These are phyloP conservation scores for Hetaerina americana DNA, from an alignment of 1,140 invertebrate genomes.

Conservation along the genomic window DNA sequence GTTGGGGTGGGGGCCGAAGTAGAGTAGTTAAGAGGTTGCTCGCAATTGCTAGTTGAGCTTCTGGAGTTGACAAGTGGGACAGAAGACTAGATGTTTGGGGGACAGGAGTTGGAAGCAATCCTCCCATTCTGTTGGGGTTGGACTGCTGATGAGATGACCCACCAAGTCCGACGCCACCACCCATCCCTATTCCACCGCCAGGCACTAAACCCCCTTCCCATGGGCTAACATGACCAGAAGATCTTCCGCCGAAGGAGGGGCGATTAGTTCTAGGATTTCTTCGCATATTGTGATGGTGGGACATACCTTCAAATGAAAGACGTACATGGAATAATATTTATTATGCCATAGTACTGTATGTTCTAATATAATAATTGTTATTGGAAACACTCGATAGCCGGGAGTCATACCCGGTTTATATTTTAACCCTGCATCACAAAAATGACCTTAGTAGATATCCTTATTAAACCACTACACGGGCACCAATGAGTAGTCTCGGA, in stretches of 20 bases:
- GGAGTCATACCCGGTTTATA: too few relatives aligned
- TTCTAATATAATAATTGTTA: too few relatives aligned
- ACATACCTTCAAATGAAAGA: too few relatives aligned
- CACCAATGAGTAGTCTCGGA: too few relatives aligned
- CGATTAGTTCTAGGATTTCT: not conserved
- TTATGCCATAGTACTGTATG: too few relatives aligned
- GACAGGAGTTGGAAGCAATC: slow-evolving; percentile 28
- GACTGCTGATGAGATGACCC: not conserved
- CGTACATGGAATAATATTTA: not conserved
- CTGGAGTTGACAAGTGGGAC: slow-evolving; percentile 29
- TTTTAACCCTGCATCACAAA: too few relatives aligned
- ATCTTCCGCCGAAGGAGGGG: not conserved
- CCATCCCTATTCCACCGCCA: slow-evolving; percentile 20
- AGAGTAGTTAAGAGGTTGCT: slow-evolving; percentile 34
- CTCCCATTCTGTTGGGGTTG: slow-evolving; percentile 9
- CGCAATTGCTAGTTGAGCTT: slow-evolving; percentile 33
- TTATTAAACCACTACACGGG: too few relatives aligned
- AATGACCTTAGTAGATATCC: too few relatives aligned
- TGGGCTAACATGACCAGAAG: slow-evolving; percentile 25
- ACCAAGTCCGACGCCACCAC: not conserved
- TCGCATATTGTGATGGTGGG: not conserved
- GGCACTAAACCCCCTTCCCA: slow-evolving; percentile 38
- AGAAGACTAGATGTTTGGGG: slow-evolving; percentile 28
- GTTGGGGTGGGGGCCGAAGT: slow-evolving; percentile 31
- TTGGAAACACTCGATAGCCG: too few relatives aligned